phyloP scores from a whole-genome alignment of 2,113 vertebrate genomes.

The Patagioenas fasciata region DNA sequence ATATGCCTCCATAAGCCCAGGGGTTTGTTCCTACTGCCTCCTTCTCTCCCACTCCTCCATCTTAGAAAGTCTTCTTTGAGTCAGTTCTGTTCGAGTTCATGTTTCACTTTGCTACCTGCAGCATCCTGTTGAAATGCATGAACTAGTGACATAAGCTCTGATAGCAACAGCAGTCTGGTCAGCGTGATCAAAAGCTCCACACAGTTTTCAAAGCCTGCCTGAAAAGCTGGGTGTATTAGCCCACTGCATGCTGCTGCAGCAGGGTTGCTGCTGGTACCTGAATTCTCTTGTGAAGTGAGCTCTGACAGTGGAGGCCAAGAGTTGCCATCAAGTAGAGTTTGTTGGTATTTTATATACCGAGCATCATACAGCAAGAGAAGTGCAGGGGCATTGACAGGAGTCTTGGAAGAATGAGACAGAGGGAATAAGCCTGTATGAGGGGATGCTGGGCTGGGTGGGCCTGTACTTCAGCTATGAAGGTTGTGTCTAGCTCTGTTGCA shows the following conservation, averaged over 20 bases:
- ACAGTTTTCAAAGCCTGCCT: background rate
- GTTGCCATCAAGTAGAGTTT: background rate
- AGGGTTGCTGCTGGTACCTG: background rate
- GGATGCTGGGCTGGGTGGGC: background rate
- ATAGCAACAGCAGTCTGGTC: background rate
- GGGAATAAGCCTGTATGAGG: background rate
- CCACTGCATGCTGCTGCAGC: fast-evolving
- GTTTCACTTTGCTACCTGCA: background rate
- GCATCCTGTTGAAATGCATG: background rate
- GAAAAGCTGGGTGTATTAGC: background rate
- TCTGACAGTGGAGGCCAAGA: background rate
- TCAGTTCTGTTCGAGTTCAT: background rate
- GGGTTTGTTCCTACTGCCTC: background rate
- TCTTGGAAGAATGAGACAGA: background rate
- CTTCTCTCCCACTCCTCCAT: fast-evolving
- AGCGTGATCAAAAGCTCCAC: background rate
- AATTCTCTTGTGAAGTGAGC: background rate
- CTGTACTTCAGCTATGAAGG: background rate
- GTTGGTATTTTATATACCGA: background rate
- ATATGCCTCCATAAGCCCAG: background rate
- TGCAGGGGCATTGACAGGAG: background rate
- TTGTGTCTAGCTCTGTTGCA: background rate
- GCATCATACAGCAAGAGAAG: background rate
- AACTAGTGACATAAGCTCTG: background rate
- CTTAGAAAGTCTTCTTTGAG: background rate